Conservation (phyloP, 2,888 invertebrate genomes). For the Lacanobia oleracea region DNA sequence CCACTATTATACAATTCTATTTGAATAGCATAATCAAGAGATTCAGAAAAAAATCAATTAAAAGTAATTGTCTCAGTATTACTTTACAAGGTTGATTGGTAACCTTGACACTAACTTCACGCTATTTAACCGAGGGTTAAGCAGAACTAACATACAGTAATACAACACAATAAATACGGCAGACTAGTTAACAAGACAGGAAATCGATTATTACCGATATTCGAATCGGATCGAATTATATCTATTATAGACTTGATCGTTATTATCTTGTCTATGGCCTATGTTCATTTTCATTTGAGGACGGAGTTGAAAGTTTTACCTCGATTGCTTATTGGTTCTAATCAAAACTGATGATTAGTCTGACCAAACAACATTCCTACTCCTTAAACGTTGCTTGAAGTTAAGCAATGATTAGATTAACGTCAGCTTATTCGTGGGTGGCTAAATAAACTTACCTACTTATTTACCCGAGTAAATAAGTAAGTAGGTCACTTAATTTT, state of each 20-base stretch:
- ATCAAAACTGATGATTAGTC: not conserved
- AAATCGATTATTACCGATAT: slow-evolving; percentile 63
- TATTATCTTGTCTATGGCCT: slow-evolving; percentile 32
- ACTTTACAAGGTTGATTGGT: slow-evolving; percentile 56
- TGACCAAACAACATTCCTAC: not conserved
- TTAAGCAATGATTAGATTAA: not conserved
- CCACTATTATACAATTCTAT: slow-evolving; percentile 51
- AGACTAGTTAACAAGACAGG: slow-evolving; percentile 48
- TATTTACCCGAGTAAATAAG: too few relatives aligned
- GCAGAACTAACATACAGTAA: slow-evolving; percentile 61
- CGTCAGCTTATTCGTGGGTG: not conserved
- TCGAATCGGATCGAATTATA: slow-evolving; percentile 54
- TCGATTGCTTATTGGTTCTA: slow-evolving; percentile 4
- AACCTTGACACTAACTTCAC: slow-evolving; percentile 71
- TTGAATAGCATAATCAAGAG: slow-evolving; percentile 56
- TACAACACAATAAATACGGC: slow-evolving; percentile 47
- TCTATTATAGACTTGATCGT: slow-evolving; percentile 23
- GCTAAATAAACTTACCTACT: too few relatives aligned
- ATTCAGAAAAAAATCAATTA: slow-evolving; percentile 54
- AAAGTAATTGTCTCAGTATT: slow-evolving; percentile 63
- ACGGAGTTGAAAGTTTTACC: slow-evolving; percentile 6
- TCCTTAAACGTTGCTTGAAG: not conserved
- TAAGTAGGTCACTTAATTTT: not conserved
- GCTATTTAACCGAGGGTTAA: slow-evolving; percentile 58
- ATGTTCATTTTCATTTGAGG: slow-evolving; percentile 8